A percentile compares a stretch with the other conserved stretches of the same genome.
Evolutionary conservation across 2,797 vertebrate species (phyloP).

Genomic region (Lepilemur septentrionalis): DNA sequence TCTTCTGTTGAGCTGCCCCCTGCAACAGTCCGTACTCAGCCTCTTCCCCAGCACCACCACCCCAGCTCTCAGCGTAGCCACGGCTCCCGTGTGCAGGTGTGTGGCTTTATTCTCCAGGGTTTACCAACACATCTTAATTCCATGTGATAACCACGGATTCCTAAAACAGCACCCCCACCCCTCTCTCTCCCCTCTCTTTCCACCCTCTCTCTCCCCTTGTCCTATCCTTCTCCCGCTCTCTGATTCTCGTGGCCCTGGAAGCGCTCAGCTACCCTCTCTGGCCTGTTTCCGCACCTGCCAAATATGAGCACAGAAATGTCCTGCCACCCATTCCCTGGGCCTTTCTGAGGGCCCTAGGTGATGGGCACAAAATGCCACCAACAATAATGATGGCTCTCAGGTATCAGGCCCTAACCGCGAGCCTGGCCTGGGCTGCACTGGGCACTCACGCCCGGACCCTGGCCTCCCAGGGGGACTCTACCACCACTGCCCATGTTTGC

Average conservation of each 20-base stretch:
- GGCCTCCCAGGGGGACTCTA: background rate
- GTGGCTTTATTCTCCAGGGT: background rate
- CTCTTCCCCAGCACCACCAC: rapidly evolving
- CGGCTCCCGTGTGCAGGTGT: rapidly evolving
- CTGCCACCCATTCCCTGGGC: background rate
- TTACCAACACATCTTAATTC: background rate
- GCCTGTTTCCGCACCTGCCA: background rate
- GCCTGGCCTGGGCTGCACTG: background rate
- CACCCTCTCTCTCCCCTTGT: background rate
- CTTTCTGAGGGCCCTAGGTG: background rate
- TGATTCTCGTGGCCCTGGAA: background rate
- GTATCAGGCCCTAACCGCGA: background rate
- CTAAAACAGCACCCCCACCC: background rate
- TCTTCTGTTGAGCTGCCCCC: background rate
- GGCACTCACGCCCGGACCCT: no score
- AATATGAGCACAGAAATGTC: background rate
- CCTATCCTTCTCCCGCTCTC: background rate
- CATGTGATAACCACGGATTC: background rate
- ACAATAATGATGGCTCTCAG: rapidly evolving
- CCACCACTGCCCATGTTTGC: background rate
- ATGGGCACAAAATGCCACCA: background rate
- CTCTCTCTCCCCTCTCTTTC: background rate
- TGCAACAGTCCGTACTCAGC: background rate
- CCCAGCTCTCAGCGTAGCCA: background rate
- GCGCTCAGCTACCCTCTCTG: background rate